Evolutionary conservation across 2,797 vertebrate species (phyloP).

Genomic region (Cynodonichthys magdalenae): DNA sequence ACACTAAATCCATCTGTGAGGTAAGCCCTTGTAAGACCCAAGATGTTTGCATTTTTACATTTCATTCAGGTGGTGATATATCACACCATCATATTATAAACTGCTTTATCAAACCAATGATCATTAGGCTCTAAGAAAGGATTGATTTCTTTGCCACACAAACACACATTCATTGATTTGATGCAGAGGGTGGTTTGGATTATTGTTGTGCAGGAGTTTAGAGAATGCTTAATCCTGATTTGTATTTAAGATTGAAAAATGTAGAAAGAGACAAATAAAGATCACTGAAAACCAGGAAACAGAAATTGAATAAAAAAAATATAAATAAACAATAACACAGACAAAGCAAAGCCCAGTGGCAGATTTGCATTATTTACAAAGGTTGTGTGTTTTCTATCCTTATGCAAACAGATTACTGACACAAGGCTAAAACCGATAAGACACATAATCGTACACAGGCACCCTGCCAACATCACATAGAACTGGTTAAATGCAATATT

Average conservation of each 20-base stretch:
- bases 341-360: constrained; percentile 60
- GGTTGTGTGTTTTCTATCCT: constrained; percentile 66
- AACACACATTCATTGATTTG: constrained; percentile 21
- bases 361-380: constrained; percentile 81
- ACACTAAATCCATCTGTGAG: constrained; percentile 49
- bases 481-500: constrained; percentile 64
- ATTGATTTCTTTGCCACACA: constrained; percentile 44
- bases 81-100: constrained; percentile 45
- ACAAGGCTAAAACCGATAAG: constrained; percentile 69
- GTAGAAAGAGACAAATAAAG: constrained; percentile 31
- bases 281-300: constrained; percentile 42
- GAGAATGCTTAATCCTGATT: constrained; percentile 61
- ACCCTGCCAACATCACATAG: constrained; percentile 45
- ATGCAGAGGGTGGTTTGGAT: constrained; percentile 45
- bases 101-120: constrained; percentile 42
- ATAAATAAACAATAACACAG: too few species aligned
- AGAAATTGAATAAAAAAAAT: constrained; percentile 27
- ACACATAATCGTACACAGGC: constrained; percentile 68
- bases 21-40: constrained; percentile 32
- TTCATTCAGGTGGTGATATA: constrained; percentile 49
- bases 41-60: constrained; percentile 58
- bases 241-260: constrained; percentile 34
- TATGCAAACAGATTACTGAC: constrained; percentile 76
- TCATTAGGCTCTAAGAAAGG: constrained; percentile 26
- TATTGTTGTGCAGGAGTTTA: constrained; percentile 60